phyloP scores from a whole-genome alignment of 1,140 invertebrate genomes.

The Sogatella furcifera region DNA sequence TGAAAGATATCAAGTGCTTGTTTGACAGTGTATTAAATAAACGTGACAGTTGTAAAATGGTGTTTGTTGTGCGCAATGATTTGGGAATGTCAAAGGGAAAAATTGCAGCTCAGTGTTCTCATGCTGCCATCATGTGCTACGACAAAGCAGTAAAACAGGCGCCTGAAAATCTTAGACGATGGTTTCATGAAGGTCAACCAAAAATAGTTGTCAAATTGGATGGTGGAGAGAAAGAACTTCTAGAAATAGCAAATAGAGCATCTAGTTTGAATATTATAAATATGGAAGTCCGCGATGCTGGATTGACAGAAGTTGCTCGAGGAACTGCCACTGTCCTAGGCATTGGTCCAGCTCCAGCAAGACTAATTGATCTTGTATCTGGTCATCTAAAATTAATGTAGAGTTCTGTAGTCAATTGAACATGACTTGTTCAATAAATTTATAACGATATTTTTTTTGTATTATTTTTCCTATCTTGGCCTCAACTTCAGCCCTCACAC shows the following conservation, averaged over 20 bases:
- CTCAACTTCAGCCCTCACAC: too few relatives aligned
- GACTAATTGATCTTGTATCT: conserved; percentile 68
- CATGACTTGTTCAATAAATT: too few relatives aligned
- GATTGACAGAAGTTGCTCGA: conserved; percentile 75
- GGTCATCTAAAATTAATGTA: conserved; percentile 79
- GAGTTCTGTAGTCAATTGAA: neutral
- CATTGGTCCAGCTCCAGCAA: conserved; percentile 72
- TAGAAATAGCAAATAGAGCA: conserved; percentile 53
- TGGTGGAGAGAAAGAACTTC: conserved; percentile 48
- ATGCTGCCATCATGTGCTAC: conserved; percentile 76
- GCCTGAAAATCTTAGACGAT: conserved; percentile 52
- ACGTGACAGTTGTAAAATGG: conserved; percentile 46
- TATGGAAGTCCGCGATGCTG: conserved; percentile 73
- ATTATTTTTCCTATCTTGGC: too few relatives aligned
- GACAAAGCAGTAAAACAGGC: conserved; percentile 49
- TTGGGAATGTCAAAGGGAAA: conserved; percentile 93
- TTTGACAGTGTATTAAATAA: neutral
- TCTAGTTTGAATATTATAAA: conserved; percentile 53
- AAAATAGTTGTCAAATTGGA: conserved; percentile 59
- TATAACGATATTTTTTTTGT: too few relatives aligned
- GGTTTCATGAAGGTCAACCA: conserved; percentile 67
- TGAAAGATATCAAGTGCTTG: neutral
- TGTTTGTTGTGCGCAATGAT: conserved; percentile 79
- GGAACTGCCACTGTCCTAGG: conserved; percentile 82
- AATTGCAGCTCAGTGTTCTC: conserved; percentile 83